Evolutionary conservation across 2,113 vertebrate species (phyloP).

Genomic region (Amphilophus citrinellus): DNA sequence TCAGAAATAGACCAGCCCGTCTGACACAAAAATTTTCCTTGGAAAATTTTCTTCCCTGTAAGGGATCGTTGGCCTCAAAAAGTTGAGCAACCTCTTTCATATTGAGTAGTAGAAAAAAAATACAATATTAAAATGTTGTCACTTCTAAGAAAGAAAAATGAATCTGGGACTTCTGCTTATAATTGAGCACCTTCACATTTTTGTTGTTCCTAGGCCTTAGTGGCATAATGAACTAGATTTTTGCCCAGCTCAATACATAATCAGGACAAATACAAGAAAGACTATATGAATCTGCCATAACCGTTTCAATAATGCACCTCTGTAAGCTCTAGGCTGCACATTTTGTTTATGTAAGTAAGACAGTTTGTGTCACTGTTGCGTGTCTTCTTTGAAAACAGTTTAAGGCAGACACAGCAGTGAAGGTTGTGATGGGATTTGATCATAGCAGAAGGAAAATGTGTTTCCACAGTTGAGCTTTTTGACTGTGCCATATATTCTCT

Average conservation of each 20-base stretch:
- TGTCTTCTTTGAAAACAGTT: constrained; percentile 13
- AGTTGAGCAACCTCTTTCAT: too few relatives aligned
- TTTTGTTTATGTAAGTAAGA: not conserved
- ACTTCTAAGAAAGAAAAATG: not conserved
- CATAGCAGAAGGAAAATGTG: constrained; percentile 24
- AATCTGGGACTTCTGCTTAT: not conserved
- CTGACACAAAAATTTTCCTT: not conserved
- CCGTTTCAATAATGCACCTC: not conserved
- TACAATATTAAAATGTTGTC: not conserved
- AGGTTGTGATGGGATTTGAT: constrained; percentile 40
- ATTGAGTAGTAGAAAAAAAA: not conserved
- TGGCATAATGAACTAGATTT: not conserved
- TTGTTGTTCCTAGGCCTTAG: not conserved
- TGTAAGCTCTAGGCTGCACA: not conserved
- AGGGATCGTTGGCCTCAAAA: not conserved
- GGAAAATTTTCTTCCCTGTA: not conserved
- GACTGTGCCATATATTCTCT: constrained; percentile 29
- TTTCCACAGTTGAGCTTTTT: constrained; percentile 26
- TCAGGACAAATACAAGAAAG: not conserved
- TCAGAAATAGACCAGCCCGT: not conserved
- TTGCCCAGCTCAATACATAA: not conserved
- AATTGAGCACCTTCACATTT: not conserved
- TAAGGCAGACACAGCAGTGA: not conserved
- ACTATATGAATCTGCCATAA: not conserved
- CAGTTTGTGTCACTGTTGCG: not conserved